Percentiles rank a stretch among this genome's conserved stretches.
Conservation (phyloP, 37 sponge, comb jelly and placozoan species). For the Amphimedon queenslandica region DNA sequence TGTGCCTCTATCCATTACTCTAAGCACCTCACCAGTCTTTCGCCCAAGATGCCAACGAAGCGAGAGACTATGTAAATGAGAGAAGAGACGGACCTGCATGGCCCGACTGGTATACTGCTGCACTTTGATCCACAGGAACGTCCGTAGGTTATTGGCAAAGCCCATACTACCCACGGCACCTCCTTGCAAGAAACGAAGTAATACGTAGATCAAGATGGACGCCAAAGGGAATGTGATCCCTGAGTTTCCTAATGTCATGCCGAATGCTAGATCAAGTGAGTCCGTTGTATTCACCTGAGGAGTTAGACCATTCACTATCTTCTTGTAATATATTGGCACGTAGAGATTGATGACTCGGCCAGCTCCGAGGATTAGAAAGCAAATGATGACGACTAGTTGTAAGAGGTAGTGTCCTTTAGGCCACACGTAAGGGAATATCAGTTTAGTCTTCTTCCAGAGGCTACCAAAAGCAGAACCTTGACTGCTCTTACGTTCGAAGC, state of each 20-base stretch:
- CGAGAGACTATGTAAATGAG: conserved; percentile 89
- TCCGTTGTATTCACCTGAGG: conserved; percentile 15
- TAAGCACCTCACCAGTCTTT: conserved; percentile 95
- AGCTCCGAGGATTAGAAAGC: conserved; percentile 69
- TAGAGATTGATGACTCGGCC: conserved; percentile 88
- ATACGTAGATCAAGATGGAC: conserved; percentile 61
- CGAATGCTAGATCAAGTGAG: conserved; percentile 6
- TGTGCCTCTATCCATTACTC: conserved; percentile 92
- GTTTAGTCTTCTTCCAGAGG: conserved; percentile 58
- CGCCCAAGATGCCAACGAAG: conserved; percentile 94
- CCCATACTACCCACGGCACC: conserved; percentile 78
- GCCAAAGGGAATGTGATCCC: conserved; percentile 38
- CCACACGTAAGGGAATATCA: conserved; percentile 92
- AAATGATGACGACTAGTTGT: conserved; percentile 80
- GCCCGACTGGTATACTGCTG: conserved; percentile 89
- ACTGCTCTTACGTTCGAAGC: conserved; percentile 25
- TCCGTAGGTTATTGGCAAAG: conserved; percentile 68
- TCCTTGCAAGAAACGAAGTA: conserved; percentile 77
- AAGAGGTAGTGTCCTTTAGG: conserved; percentile 73
- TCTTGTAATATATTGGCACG: conserved; percentile 94
- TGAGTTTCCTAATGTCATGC: conserved; percentile 6
- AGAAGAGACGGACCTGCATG: conserved; percentile 74
- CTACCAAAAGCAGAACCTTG: conserved; percentile 66
- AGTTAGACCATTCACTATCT: conserved; percentile 76
- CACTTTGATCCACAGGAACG: conserved; percentile 86